Evolutionary conservation across 2,797 vertebrate genomes (phyloP), one percentile per base, ranked within the genome.

Genomic region (Borostomias antarcticus): DNA sequence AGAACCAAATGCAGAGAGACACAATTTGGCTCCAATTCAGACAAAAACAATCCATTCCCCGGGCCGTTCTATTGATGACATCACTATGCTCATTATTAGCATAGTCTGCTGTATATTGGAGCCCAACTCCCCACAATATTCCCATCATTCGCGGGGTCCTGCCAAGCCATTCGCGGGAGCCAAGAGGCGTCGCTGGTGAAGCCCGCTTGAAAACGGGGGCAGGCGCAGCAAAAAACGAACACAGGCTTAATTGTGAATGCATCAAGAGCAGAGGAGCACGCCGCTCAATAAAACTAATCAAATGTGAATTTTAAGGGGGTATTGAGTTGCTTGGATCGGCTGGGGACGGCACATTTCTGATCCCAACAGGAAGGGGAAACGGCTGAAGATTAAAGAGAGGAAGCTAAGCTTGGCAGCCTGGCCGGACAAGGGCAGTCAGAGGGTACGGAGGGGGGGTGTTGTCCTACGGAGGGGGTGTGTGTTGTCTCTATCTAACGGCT

Each of bases 211-310:
- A n/a, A 70, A 58, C 13, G n/a, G 62, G 69, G 66, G 67, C 48
- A 53, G 61, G 43, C 33, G 32, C 53, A 64, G 69, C 57, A 40
- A 66, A 68, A 78, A 70, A 81, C 75, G 59, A 81, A 85, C 74
- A 63, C 29, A 3, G 68, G 37, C 62, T 80, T 83, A 64, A 64
- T 45, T 28, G 21, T 33, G 80, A 74, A 79, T 64, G 68, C 76
- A 59, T 78, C 64, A 72, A 74, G 70, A 66, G 64, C 33, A 1
- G 82, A 77, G 75, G 72, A 81, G 74, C 69, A 72, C 59, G 62
- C 63, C 75, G 67, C 73, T 89, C 88, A 78, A 89, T 89, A 86
- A 76, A 86, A 77, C 66, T 69, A 88, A 88, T 90, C 79, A 82
- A 85, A 85, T 53, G 63, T 74, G 81, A 86, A 89, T 89, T 86